phyloP scores from a whole-genome alignment of 2,797 vertebrate species.

The Synaphobranchus kaupii region DNA sequence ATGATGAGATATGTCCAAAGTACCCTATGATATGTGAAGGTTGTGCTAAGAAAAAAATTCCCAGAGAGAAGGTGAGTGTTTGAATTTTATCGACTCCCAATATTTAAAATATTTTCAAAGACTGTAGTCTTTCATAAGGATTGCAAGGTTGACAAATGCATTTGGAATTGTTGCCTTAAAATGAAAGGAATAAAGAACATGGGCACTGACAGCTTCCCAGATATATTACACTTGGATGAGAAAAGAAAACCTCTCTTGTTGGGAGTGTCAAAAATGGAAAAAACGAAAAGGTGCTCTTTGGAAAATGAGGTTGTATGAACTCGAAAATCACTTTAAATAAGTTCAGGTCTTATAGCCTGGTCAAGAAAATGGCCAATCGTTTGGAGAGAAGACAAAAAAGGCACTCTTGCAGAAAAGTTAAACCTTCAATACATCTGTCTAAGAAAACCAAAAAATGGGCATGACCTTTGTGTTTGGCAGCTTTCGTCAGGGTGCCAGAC shows the following conservation, averaged over 20 bases:
- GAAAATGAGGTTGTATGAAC: not conserved
- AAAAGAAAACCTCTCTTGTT: too few species aligned
- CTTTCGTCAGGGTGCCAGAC: not conserved
- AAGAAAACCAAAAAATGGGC: not conserved
- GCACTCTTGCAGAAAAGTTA: not conserved
- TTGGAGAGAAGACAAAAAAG: too few species aligned
- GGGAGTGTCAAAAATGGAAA: not conserved
- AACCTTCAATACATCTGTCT: not conserved
- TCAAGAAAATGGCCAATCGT: not conserved
- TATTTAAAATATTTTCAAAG: not conserved
- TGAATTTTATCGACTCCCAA: not conserved
- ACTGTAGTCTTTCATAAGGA: not conserved
- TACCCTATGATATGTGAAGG: slow-evolving; percentile 91
- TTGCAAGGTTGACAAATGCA: not conserved
- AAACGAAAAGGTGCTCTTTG: not conserved
- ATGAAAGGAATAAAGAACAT: not conserved
- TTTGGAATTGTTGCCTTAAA: not conserved
- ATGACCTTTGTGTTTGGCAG: not conserved
- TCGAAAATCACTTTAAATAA: not conserved
- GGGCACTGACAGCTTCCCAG: not conserved
- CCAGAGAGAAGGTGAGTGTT: slow-evolving; percentile 83
- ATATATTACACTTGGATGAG: not conserved
- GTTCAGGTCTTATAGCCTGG: not conserved
- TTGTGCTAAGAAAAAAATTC: slow-evolving; percentile 90
- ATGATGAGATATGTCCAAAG: slow-evolving; percentile 90